Evolutionary conservation across 2,888 invertebrate species (phyloP), one percentile per base, ranked within the genome.

Genomic region (Thumatha senex): DNA sequence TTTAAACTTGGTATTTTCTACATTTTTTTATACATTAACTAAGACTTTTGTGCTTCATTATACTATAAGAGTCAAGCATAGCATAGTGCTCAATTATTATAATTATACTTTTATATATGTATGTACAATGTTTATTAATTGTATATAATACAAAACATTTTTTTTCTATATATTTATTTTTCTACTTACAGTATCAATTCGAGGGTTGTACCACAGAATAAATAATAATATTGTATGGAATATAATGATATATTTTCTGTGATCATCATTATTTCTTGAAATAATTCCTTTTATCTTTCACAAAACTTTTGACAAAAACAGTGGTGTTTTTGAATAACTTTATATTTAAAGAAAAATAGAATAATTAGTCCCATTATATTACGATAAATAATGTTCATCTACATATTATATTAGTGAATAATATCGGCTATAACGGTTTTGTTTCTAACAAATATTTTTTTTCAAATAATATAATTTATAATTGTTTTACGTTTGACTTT

Each of bases 121-220:
- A 78, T 78, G 67, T 78, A 78, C 78, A 76, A 52, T 61, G 36
- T 24, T 34, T 13, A 69, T 61, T 71, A 67, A 59, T 64, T 61
- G 58, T 72, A 67, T 78, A 78, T 81, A 74, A 76, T 87, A 88
- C 83, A 87, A 88, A 88, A 87, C 80, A 85, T 82, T 79, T 51
- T 5, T 70, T 73, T 68, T 66, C 77, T 80, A 80, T 76, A 82
- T 78, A 80, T 82, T 82, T 84, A 74, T 74, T 74, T 81, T 74
- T 58, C 84, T 84, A 84, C 80, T 80, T 81, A 82, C 56, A 71
- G 67, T 68, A 74, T 78, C 72, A 78, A 75, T 76, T 80, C 70
- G 57, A 70, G 69, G 61, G 64, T 57, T 5, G 18, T 24, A 5
- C 18, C 18, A 24, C 18, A 24, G 18, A 24, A 24, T 24, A 24